Conservation (phyloP, 2,113 vertebrate species). For the Todiramphus saurophagus region DNA sequence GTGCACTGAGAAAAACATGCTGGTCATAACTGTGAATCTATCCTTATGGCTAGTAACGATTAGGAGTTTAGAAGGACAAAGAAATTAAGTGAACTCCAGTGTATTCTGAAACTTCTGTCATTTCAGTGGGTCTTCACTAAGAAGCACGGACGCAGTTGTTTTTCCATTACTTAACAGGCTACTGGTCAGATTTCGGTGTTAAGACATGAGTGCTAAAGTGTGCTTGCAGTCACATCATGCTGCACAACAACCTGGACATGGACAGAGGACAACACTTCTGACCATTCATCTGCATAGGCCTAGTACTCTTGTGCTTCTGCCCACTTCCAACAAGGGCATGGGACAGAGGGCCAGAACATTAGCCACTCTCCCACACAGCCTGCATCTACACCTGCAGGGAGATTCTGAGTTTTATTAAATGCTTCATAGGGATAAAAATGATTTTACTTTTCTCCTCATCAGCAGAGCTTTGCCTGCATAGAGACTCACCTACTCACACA, state of each 20-base stretch:
- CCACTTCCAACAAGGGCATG: fast-evolving
- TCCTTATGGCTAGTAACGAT: neutral
- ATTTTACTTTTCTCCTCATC: neutral
- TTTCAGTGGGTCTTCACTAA: neutral
- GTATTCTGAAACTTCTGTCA: neutral
- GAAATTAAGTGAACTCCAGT: neutral
- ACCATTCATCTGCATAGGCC: neutral
- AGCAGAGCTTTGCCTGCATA: neutral
- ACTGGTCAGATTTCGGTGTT: neutral
- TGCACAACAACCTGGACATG: fast-evolving
- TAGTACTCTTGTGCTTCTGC: neutral
- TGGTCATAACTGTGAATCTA: neutral
- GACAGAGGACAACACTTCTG: fast-evolving
- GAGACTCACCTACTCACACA: neutral
- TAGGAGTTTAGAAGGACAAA: neutral
- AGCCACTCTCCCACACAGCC: neutral
- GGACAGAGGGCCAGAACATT: neutral
- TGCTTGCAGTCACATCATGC: neutral
- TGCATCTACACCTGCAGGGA: neutral
- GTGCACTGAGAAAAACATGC: neutral
- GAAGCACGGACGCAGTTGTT: neutral
- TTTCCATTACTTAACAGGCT: neutral
- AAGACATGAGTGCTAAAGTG: neutral
- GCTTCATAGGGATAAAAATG: neutral
- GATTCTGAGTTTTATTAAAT: neutral